Base-by-base conservation (phyloP, 2,113 vertebrate species). In the Bombycilla garrulus region DNA sequence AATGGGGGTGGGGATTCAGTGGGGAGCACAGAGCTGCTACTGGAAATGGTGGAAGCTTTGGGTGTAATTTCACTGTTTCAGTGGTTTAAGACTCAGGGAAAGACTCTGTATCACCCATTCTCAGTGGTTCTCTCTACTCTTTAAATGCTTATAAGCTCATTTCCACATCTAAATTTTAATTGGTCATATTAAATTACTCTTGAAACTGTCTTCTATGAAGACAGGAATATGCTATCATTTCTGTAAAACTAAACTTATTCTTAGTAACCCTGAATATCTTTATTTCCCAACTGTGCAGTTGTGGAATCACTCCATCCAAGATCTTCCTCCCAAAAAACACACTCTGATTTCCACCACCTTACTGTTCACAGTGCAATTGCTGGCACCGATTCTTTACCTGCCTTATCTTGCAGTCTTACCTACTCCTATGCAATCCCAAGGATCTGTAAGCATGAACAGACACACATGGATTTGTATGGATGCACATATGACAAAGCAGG, bases 1-100 rank as follows among this genome's bases (percentile, higher is more conserved):
- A 76, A 51, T 0, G 0, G 19, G 28, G 61, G 15, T 6, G 17
- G 53, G 47, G 19, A 18, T 35, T 79, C 78, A 36, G 51, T 2
- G 40, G 42, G 40, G 47, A 91, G 56, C 9, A 36, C 7, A n/a
- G 58, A 90, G 36, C 47, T 73, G 58, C 35, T 51, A 47, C 40
- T 18, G 54, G 77, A 84, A 78, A 74, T 2, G 16, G 7, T 35
- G 48, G 4, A 64, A 44, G 28, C 12, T 62, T 83, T 73, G 66
- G 33, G 7, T 19, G 35, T 31, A 40, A 81, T 74, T 61, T 73
- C 56, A 70, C 13, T 2, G 7, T 74, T 81, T 67, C 74, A 67
- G 2, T 31, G 29, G 56, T 45, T 79, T 56, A 66, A 83, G 42
- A 44, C 18, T 36, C 53, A 51, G 70, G 69, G 73, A 74, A 44